Percentiles rank a stretch among this genome's conserved stretches.
Evolutionary conservation across 2,888 invertebrate genomes (phyloP).

Genomic region (Colostygia pectinataria): DNA sequence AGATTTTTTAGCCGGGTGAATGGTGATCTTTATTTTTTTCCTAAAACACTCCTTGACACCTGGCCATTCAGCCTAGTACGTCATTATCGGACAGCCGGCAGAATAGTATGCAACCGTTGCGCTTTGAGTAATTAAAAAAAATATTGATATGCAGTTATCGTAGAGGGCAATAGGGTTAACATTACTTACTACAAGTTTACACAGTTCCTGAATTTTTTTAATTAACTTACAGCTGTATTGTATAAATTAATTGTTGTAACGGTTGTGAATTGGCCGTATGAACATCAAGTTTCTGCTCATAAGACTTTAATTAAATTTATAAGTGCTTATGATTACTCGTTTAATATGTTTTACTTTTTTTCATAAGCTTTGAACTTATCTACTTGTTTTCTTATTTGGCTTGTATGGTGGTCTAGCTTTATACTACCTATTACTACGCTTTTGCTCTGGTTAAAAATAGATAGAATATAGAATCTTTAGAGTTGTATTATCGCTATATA

Average conservation of each 20-base stretch:
- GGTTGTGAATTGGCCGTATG: conserved; percentile 14
- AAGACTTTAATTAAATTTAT: conserved; percentile 6
- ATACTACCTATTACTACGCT: too few relatives aligned
- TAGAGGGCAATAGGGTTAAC: conserved; percentile 46
- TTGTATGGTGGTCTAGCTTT: conserved; percentile 2
- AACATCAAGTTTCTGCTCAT: neutral
- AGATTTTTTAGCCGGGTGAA: conserved; percentile 74
- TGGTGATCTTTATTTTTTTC: conserved; percentile 67
- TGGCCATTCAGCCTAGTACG: conserved; percentile 65
- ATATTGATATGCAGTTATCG: conserved; percentile 46
- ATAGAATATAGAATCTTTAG: too few relatives aligned
- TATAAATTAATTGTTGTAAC: conserved; percentile 27
- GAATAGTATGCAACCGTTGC: conserved; percentile 47
- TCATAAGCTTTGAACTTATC: neutral
- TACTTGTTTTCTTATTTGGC: conserved; percentile 1
- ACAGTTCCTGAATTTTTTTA: conserved; percentile 48
- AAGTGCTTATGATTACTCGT: neutral
- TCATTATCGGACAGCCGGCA: conserved; percentile 51
- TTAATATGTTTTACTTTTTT: neutral
- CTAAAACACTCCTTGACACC: conserved; percentile 66
- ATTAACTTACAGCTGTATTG: conserved; percentile 44
- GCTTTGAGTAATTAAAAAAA: conserved; percentile 49
- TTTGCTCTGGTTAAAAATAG: too few relatives aligned
- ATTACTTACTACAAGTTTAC: conserved; percentile 35
- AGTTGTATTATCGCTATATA: too few relatives aligned